Evolutionary conservation across 2,113 vertebrate genomes (phyloP).

Genomic region (Ptychochromis oligacanthus): DNA sequence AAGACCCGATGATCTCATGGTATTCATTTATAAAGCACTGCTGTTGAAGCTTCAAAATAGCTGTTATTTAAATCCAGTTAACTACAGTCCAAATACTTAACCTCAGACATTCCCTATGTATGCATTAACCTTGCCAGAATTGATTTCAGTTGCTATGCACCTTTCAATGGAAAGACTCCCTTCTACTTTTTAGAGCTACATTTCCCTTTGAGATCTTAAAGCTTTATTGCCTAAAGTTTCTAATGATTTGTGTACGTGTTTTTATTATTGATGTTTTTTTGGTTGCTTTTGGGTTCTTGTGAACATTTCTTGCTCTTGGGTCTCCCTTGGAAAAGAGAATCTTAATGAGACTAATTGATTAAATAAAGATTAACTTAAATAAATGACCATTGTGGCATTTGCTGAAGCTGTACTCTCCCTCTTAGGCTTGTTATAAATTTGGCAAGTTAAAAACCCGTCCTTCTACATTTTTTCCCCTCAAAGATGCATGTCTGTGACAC

Average conservation of each 20-base stretch:
- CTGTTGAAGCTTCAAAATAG: background rate
- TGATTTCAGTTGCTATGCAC: background rate
- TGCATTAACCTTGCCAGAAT: background rate
- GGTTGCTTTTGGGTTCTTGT: background rate
- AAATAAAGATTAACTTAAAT: background rate
- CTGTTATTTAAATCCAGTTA: background rate
- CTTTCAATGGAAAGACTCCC: background rate
- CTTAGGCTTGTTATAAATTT: background rate
- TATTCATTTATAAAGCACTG: background rate
- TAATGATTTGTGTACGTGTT: background rate
- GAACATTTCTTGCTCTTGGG: background rate
- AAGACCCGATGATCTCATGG: too few relatives aligned
- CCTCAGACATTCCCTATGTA: background rate
- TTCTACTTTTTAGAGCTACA: background rate
- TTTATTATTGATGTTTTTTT: background rate
- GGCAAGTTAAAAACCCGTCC: background rate
- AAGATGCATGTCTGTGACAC: background rate
- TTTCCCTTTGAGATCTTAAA: background rate
- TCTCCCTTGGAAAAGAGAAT: background rate
- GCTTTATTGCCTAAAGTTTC: background rate
- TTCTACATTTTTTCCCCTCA: background rate
- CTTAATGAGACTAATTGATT: constrained; percentile 5
- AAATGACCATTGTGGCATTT: background rate
- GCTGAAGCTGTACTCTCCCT: background rate
- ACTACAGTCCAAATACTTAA: too few relatives aligned